Evolutionary conservation across 2,797 vertebrate species (phyloP).

Genomic region (Danio aesculapii): DNA sequence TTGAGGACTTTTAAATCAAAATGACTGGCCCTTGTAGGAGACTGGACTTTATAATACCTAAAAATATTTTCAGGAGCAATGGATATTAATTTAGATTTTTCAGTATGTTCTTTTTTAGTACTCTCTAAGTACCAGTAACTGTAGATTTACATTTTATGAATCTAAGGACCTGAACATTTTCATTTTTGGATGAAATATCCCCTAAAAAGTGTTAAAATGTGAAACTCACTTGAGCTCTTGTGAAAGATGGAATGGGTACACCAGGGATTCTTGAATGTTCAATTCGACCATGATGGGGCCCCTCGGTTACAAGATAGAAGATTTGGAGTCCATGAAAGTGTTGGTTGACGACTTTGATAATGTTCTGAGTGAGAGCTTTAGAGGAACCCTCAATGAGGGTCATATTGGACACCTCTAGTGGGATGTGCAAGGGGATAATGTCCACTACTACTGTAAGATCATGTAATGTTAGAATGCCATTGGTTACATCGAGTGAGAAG

Average conservation of each 20-base stretch:
- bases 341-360: constrained; percentile 80
- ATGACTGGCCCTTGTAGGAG: no score
- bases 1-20: no score
- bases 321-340: constrained; percentile 85
- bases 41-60: no score
- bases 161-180: no score
- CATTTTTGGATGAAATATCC: no score
- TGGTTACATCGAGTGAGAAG: constrained; percentile 82
- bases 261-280: constrained; percentile 84
- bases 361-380: constrained; percentile 75
- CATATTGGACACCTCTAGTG: constrained; percentile 84
- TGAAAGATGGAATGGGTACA: constrained; percentile 83
- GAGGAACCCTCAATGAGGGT: constrained; percentile 87
- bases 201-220: background rate
- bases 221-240: constrained; percentile 84
- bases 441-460: constrained; percentile 80
- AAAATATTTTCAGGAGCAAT: no score
- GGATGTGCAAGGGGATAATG: constrained; percentile 83
- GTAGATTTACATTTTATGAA: no score
- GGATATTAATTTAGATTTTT: no score
- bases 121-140: no score
- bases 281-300: constrained; percentile 83
- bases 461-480: constrained; percentile 76
- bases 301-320: constrained; percentile 82
- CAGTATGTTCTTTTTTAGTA: no score